Evolutionary conservation across 1,140 invertebrate species (phyloP).

Genomic region (Drosophila dunni): DNA sequence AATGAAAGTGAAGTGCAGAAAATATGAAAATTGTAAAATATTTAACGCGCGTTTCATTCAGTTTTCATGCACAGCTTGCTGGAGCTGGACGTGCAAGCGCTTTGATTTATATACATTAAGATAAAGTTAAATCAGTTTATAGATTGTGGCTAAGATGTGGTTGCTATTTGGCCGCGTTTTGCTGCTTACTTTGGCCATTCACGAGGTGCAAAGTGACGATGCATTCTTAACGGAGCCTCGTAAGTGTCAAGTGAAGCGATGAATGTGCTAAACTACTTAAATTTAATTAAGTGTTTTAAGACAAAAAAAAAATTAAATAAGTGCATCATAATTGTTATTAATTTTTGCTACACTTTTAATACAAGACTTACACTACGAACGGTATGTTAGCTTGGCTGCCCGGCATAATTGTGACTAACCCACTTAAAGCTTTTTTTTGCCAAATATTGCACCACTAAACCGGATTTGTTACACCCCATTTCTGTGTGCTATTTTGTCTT

Average conservation of each 20-base stretch:
- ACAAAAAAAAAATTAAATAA: background rate
- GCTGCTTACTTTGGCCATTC: slow-evolving; percentile 36
- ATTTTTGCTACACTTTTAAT: background rate
- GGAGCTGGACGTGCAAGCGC: slow-evolving; percentile 46
- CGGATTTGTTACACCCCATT: slow-evolving; percentile 68
- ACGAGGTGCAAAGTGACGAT: slow-evolving; percentile 53
- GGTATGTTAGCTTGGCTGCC: background rate
- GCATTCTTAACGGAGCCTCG: slow-evolving; percentile 75
- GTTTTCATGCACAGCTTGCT: slow-evolving; percentile 64
- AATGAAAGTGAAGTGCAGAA: slow-evolving; percentile 54
- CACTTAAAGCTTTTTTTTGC: slow-evolving; percentile 44
- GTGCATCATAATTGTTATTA: background rate
- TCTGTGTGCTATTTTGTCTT: slow-evolving; percentile 49
- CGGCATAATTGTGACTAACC: slow-evolving; percentile 65
- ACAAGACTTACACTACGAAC: background rate
- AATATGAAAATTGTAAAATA: slow-evolving; percentile 61
- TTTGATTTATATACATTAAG: background rate
- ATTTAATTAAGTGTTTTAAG: background rate
- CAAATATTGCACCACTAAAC: slow-evolving; percentile 74
- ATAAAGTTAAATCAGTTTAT: background rate
- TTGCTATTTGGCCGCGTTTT: slow-evolving; percentile 32
- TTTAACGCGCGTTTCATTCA: slow-evolving; percentile 49
- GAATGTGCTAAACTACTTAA: background rate
- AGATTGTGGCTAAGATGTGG: slow-evolving; percentile 20
- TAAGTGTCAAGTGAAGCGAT: slow-evolving; percentile 59